Evolutionary conservation across 2,888 invertebrate species (phyloP), one percentile per base, ranked within the genome.

Genomic region (Latrodectus hesperus): DNA sequence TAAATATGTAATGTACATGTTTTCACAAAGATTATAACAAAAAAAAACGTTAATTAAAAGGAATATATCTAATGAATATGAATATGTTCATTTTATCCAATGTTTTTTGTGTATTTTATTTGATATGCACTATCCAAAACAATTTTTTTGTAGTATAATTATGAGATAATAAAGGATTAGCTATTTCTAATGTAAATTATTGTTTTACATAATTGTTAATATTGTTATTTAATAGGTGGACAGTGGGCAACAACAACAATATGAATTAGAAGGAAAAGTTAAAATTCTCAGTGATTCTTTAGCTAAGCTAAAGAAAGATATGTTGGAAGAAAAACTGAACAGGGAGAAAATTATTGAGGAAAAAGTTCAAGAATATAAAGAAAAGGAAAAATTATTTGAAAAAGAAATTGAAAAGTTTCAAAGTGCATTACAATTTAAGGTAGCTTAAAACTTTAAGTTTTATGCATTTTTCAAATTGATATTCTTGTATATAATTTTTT

Each of bases 221-320:
- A 38, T 38, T 6, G 4, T 38, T 38, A 38, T 38, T 38, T 38
- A 4, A 38, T 64, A 88, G 88, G 49, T 64, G 10, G 74, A 83
- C 10, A 65, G 71, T 6, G 12, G 16, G 17, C 79, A 55, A 38
- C 75, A 84, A 64, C 74, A 70, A 12, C 79, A 84, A 12, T 88
- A 84, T 88, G 88, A 79, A 68, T 49, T 84, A 22, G 88, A 88
- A 88, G 88, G 88, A 9, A 83, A 68, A 80, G 17, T 88, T 12
- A 88, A 83, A 68, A 49, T 88, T 49, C 65, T 88, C 9, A 68
- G 70, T 22, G 73, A 79, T 6, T 67, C 83, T 17, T 22, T 84
- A 22, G 84, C 75, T 51, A 84, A 64, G 52, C 4, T 68, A 51
- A 16, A 9, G 22, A 83, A 80, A 79, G 83, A 84, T 38, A 60